These are phyloP conservation scores for Pangasius macronema DNA, from an alignment of 2,797 vertebrate species.

Conservation along the genomic window DNA sequence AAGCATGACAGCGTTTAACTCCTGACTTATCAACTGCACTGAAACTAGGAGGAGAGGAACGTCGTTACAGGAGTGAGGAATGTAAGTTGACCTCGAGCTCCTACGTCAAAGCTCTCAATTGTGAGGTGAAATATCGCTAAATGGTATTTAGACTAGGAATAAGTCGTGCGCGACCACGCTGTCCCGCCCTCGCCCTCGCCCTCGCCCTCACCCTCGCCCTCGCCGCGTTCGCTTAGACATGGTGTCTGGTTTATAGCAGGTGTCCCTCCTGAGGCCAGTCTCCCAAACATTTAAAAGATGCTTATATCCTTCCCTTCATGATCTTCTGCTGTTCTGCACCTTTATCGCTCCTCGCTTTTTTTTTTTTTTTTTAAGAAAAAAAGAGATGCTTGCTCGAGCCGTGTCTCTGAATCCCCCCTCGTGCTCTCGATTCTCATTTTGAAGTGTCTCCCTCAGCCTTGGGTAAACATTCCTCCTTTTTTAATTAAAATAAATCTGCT, in stretches of 20 bases:
- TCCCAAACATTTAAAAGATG: conserved; percentile 4
- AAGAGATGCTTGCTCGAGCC: conserved; percentile 29
- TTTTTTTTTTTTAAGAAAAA: conserved; percentile 28
- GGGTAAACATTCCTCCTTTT: conserved; percentile 70
- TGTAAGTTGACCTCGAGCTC: background rate
- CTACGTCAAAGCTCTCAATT: too few relatives aligned
- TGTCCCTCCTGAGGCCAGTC: conserved; percentile 47
- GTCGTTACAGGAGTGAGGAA: background rate
- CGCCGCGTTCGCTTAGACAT: background rate
- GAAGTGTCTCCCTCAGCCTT: conserved; percentile 62
- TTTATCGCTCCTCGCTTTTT: conserved; percentile 51
- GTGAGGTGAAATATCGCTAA: too few relatives aligned
- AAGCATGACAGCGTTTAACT: background rate
- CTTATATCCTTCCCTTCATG: background rate
- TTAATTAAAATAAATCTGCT: conserved; percentile 83
- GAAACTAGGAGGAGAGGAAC: background rate
- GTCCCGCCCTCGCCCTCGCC: too few relatives aligned
- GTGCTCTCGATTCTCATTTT: conserved; percentile 56
- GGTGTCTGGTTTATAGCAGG: conserved; percentile 50
- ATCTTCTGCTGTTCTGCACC: conserved; percentile 45
- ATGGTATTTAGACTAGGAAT: too few relatives aligned
- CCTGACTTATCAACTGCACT: background rate
- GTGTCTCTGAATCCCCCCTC: conserved; percentile 28
- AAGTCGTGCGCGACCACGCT: too few relatives aligned
- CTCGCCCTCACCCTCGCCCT: background rate